Conservation (phyloP, 2,113 vertebrate species). For the Salvator merianae region DNA sequence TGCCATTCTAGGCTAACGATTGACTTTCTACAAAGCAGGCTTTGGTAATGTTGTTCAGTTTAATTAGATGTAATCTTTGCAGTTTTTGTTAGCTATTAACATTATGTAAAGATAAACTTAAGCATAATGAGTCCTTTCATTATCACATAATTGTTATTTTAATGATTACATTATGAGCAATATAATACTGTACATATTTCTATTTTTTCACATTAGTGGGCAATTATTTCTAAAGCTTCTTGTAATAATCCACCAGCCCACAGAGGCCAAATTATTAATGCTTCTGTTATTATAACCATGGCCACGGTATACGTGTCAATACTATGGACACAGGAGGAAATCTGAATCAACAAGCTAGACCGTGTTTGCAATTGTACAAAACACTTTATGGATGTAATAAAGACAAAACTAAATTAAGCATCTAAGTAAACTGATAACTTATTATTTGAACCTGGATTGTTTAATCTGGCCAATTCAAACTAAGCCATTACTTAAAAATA, state of each 20-base stretch:
- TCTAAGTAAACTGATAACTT: neutral
- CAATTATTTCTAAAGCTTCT: conserved; percentile 73
- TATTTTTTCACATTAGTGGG: conserved; percentile 70
- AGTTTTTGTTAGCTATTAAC: conserved; percentile 73
- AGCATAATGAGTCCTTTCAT: conserved; percentile 69
- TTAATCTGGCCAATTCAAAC: neutral
- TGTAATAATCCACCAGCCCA: conserved; percentile 60
- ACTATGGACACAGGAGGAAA: conserved; percentile 52
- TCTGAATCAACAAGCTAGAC: conserved; percentile 34
- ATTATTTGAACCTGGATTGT: conserved; percentile 12
- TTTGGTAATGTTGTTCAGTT: conserved; percentile 56
- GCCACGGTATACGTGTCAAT: conserved; percentile 61
- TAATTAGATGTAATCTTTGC: conserved; percentile 72
- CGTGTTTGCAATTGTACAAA: conserved; percentile 15
- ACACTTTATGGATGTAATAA: neutral
- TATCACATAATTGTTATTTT: conserved; percentile 74
- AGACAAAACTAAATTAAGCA: neutral
- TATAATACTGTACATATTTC: conserved; percentile 68
- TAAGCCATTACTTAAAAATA: neutral
- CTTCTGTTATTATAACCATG: conserved; percentile 53
- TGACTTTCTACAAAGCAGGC: conserved; percentile 44
- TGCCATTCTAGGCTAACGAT: conserved; percentile 51
- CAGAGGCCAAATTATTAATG: conserved; percentile 69
- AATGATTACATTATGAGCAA: conserved; percentile 69
- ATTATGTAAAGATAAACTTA: conserved; percentile 80